Evolutionary conservation across 2,888 invertebrate genomes (phyloP).

Genomic region (Venustoraphidia nigricollis): DNA sequence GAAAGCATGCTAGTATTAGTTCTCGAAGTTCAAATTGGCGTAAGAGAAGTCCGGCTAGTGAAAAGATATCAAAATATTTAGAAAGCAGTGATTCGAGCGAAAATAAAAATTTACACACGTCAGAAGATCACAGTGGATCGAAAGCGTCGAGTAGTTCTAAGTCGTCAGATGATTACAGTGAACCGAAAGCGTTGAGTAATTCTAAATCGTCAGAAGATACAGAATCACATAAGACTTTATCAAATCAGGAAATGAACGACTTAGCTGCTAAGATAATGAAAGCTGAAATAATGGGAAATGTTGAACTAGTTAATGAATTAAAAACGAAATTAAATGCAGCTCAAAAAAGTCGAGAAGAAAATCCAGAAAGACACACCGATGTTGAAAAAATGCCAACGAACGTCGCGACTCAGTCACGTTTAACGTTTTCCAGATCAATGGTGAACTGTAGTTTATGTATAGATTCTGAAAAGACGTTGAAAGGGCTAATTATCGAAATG

Average conservation of each 20-base stretch:
- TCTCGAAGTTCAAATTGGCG: no score
- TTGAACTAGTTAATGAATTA: slow-evolving; percentile 47
- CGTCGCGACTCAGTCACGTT: slow-evolving; percentile 66
- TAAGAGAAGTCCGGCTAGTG: no score
- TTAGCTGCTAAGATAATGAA: slow-evolving; percentile 82
- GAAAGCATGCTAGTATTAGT: no score
- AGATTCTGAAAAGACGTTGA: slow-evolving; percentile 61
- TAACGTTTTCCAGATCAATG: slow-evolving; percentile 48
- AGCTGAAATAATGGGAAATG: slow-evolving; percentile 86
- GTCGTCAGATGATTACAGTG: no score
- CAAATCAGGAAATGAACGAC: slow-evolving; percentile 70
- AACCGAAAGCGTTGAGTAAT: no score
- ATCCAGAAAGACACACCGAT: slow-evolving; percentile 16
- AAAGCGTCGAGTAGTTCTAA: no score
- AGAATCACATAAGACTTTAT: no score
- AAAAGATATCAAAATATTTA: no score
- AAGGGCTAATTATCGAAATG: slow-evolving; percentile 71
- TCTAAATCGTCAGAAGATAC: no score
- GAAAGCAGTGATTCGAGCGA: no score
- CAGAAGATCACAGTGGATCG: no score
- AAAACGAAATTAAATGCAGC: slow-evolving; percentile 61
- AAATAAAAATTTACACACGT: no score
- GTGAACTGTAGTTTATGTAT: slow-evolving; percentile 75
- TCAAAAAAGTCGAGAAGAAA: slow-evolving; percentile 28
- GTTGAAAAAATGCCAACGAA: slow-evolving; percentile 47